These are phyloP conservation scores for Rallus limicola DNA, from an alignment of 2,113 vertebrate genomes.

Conservation along the genomic window DNA sequence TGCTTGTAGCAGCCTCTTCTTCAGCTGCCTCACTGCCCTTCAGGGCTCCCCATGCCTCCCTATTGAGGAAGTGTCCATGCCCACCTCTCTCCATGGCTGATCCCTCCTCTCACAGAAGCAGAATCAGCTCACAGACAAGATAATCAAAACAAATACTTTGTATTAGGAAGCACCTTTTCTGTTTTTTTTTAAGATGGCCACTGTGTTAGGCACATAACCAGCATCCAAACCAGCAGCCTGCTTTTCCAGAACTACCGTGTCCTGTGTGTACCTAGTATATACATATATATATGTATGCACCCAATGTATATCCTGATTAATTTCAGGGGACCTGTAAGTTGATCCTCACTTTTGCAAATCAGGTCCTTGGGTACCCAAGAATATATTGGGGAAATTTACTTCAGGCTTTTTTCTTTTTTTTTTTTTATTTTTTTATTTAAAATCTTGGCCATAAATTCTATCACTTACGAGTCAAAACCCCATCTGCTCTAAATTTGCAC, in stretches of 20 bases:
- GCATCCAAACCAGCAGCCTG: background rate
- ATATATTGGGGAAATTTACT: background rate
- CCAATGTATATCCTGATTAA: background rate
- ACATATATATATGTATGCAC: background rate
- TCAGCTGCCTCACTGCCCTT: background rate
- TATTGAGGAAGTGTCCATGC: background rate
- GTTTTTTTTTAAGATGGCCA: background rate
- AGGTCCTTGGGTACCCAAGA: background rate
- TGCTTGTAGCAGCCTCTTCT: background rate
- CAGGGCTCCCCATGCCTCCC: background rate
- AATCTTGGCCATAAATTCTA: conserved; percentile 55
- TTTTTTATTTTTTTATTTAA: background rate
- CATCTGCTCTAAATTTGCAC: conserved; percentile 68
- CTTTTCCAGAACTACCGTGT: background rate
- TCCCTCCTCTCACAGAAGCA: background rate
- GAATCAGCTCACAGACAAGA: background rate
- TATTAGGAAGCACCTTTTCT: background rate
- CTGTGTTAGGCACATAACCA: background rate
- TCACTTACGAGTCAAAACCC: conserved; percentile 15
- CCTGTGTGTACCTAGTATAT: background rate
- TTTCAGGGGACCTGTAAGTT: background rate
- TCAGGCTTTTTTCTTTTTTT: background rate
- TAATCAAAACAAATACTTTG: background rate
- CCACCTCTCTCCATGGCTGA: background rate
- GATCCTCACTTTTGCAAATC: background rate